Percentiles rank a stretch among this genome's conserved stretches.
Evolutionary conservation across 2,888 invertebrate species (phyloP).

Genomic region (Eupithecia centaureata): DNA sequence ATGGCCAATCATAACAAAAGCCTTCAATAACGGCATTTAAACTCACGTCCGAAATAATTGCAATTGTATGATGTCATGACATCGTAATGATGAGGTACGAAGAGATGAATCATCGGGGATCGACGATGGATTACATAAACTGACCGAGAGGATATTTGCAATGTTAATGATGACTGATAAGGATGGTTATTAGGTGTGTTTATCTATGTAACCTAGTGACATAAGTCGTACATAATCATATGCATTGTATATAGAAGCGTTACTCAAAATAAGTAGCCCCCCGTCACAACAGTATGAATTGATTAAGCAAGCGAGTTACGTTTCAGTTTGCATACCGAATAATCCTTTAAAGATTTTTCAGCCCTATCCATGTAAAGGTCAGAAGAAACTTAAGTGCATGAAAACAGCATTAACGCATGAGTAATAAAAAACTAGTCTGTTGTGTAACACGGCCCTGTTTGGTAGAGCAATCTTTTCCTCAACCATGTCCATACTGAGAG

Average conservation of each 20-base stretch:
- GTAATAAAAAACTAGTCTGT: conserved; percentile 1
- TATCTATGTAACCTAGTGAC: neutral
- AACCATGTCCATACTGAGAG: conserved; percentile 28
- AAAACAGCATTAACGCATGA: neutral
- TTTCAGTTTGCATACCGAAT: neutral
- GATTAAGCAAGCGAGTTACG: too few species aligned
- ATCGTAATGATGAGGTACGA: conserved; percentile 15
- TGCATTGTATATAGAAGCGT: neutral
- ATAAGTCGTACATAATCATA: neutral
- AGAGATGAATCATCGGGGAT: conserved; percentile 24
- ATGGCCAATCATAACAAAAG: conserved; percentile 16
- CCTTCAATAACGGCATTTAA: conserved; percentile 11
- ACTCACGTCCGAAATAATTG: conserved; percentile 4
- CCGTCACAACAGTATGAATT: too few species aligned
- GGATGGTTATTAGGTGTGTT: neutral
- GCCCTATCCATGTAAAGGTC: conserved; percentile 5
- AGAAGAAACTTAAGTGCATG: neutral
- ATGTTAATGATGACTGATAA: conserved; percentile 13
- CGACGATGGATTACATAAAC: conserved; percentile 12
- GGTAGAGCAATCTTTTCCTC: conserved; percentile 28
- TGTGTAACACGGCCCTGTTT: conserved; percentile 30
- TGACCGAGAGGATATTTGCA: conserved; percentile 13
- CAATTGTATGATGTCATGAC: conserved; percentile 16
- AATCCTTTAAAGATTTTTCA: neutral
- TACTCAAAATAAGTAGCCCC: too few species aligned